Base-by-base conservation (phyloP, 2,888 invertebrate genomes). In the Callyntrura sp. region DNA sequence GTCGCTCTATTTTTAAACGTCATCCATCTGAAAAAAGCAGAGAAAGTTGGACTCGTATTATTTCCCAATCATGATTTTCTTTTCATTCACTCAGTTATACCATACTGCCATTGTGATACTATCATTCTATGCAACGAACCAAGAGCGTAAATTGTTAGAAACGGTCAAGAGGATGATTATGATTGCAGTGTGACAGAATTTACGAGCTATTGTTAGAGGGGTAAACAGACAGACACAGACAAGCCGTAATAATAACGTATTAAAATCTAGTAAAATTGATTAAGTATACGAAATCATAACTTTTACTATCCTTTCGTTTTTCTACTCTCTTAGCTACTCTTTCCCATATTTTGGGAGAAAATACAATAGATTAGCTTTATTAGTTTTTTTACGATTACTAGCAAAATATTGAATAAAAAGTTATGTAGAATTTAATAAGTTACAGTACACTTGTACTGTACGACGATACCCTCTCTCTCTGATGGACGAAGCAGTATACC, bases 1-100 rank as follows among this genome's bases (percentile, higher is more conserved):
- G 17, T 70, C 43, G 25, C 17, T 48, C 48, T 48, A 48, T 70
- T 70, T 70, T 43, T 70, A 70, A 70, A 65, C 43, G 17, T 45
- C 12, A 48, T 23, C 73, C 48, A 73, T 48, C 73, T 73, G 48
- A 48, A 73, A 73, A 60, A 60, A 17, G 17, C 17, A 23, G 68
- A 70, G 68, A 35, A 70, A 43, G 68, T 70, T 43, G 43, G 35
- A 2, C n/a, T 17, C n/a, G 35, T 8, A 65, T 35, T 14, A 51
- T 51, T 14, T 14, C n/a, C 12, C 17, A 70, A 70, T 70, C 68
- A 43, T n/a, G 35, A 35, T 35, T 35, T 35, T 35, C n/a, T 70
- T 70, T 70, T 8, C 11, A 9, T 35, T 14, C 11, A 9, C n/a
- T 14, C 43, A 28, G 28, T 35, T 4, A 0, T 70, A 51, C n/a